Base-by-base conservation (phyloP, 1,140 invertebrate genomes). In the Pachypsylla venusta region DNA sequence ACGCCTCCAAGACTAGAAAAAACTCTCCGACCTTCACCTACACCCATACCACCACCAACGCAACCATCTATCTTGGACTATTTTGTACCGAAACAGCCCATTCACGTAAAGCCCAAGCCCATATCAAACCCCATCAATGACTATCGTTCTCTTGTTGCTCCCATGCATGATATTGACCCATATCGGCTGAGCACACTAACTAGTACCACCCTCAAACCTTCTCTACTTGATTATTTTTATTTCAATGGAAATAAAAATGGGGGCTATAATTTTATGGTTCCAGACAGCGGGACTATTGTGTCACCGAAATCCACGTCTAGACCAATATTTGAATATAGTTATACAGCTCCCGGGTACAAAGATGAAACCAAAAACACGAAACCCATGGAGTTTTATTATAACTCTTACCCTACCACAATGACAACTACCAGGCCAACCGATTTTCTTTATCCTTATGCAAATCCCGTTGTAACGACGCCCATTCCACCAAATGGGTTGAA, bases 281-380 rank as follows among this genome's bases (percentile, higher is more conserved):
- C 42, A 48, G 42, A 48, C 16, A 19, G 42, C n/a, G 22, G 22
- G 16, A 7, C 42, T 19, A 19, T 48, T 19, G n/a, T 48, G 4
- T 48, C 42, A 48, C 42, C 42, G 22, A 48, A 48, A 48, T 54
- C 61, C 1, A 62, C 58, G 12, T 53, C 55, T n/a, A 66, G 64
- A 57, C 64, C 67, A 13, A 59, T 67, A 54, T 67, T 63, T 53
- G 66, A 68, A 53, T 68, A 67, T 56, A 67, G 64, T 54, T 69
- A 64, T 54, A 60, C 64, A 2, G 66, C 64, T 20, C 62, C 66
- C 19, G 64, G 64, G 16, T 66, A 67, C 24, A 27, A 26, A n/a
- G 28, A 20, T 53, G 42, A 48, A 22, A 48, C 42, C n/a, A 48
- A 48, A 22, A 48, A n/a, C 16, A 7, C 42, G 22, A 48, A 48